phyloP scores from a whole-genome alignment of 2,797 vertebrate species.

The Oreonectes daqikongensis region DNA sequence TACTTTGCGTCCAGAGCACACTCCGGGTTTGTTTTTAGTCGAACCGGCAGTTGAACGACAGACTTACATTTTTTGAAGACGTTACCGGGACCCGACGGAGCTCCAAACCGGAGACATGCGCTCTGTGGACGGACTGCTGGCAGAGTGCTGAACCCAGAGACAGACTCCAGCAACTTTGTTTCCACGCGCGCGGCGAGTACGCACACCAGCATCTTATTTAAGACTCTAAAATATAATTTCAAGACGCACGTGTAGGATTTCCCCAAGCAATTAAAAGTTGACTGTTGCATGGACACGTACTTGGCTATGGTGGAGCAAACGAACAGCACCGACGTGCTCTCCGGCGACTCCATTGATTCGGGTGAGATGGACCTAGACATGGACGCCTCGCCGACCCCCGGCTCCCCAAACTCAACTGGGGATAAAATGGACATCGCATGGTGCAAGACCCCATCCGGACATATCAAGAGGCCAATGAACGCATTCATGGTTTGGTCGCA shows the following conservation, averaged over 20 bases:
- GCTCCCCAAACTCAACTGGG: slow-evolving; percentile 85
- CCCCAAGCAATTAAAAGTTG: slow-evolving; percentile 43
- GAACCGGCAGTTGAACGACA: slow-evolving; percentile 77
- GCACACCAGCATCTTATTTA: slow-evolving; percentile 26
- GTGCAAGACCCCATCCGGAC: slow-evolving; percentile 96
- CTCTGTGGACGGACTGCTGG: slow-evolving; percentile 52
- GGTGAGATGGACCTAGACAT: slow-evolving; percentile 93
- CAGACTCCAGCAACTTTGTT: slow-evolving; percentile 69
- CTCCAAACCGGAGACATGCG: slow-evolving; percentile 38
- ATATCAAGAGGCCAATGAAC: slow-evolving; percentile 92
- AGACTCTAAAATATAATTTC: not conserved
- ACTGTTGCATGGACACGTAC: slow-evolving; percentile 52
- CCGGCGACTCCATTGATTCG: slow-evolving; percentile 91
- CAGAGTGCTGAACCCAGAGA: slow-evolving; percentile 50
- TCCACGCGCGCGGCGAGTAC: slow-evolving; percentile 27
- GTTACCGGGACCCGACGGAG: slow-evolving; percentile 30
- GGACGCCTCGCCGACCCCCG: slow-evolving; percentile 90
- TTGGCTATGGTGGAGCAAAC: slow-evolving; percentile 92
- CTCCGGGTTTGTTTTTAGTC: slow-evolving; percentile 77
- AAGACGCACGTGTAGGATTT: slow-evolving; percentile 34
- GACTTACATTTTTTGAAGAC: slow-evolving; percentile 26
- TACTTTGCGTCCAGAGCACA: slow-evolving; percentile 62
- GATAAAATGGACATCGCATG: slow-evolving; percentile 91
- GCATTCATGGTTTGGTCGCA: slow-evolving; percentile 93
- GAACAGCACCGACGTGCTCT: slow-evolving; percentile 86